Evolutionary conservation across 2,113 vertebrate species (phyloP).

Genomic region (Aegithalos caudatus): DNA sequence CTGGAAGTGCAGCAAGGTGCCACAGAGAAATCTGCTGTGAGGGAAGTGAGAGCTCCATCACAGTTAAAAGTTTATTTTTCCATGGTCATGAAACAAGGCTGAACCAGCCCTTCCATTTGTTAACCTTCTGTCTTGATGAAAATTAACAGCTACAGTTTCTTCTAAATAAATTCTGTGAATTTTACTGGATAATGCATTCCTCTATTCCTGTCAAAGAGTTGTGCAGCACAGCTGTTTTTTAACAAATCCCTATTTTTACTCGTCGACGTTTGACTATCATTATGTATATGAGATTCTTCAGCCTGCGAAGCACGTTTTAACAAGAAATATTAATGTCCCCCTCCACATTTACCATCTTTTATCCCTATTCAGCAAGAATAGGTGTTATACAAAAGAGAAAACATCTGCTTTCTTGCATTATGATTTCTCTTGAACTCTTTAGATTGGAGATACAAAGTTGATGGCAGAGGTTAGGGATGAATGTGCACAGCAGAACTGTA

Average conservation of each 20-base stretch:
- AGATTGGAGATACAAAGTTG: conserved; percentile 11
- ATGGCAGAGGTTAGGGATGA: conserved; percentile 38
- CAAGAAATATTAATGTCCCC: conserved; percentile 38
- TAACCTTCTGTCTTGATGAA: conserved; percentile 21
- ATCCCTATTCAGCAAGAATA: conserved; percentile 20
- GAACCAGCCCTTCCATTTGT: not conserved
- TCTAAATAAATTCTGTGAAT: not conserved
- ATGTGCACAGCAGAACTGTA: not conserved
- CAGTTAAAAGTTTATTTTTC: not conserved
- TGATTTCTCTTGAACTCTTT: conserved; percentile 28
- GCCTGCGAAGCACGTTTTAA: conserved; percentile 4
- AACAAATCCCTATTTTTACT: conserved; percentile 42
- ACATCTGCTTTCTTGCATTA: conserved; percentile 19
- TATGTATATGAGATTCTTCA: conserved; percentile 46
- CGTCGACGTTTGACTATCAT: conserved; percentile 28
- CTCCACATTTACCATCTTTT: not conserved
- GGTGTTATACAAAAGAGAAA: conserved; percentile 14
- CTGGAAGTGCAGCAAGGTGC: not conserved
- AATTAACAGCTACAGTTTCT: conserved; percentile 7
- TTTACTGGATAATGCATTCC: not conserved
- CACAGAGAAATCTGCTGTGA: not conserved
- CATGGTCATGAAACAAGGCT: not conserved
- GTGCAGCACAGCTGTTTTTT: conserved; percentile 38
- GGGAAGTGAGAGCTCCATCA: not conserved
- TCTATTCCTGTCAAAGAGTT: conserved; percentile 17